Conservation (phyloP, 2,888 invertebrate species). For the Bombylius major region DNA sequence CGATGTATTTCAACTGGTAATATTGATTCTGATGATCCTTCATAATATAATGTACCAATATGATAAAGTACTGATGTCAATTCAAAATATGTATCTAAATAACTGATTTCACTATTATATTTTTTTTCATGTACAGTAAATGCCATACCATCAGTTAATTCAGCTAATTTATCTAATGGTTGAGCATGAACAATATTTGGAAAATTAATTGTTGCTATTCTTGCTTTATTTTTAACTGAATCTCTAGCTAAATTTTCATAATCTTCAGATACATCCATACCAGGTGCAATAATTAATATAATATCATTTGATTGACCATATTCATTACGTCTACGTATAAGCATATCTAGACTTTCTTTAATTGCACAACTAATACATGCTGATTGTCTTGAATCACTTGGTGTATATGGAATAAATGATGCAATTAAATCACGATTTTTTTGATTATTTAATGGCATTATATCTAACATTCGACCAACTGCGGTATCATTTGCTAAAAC, state of each 20-base stretch:
- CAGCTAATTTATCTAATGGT: slow-evolving; percentile 38
- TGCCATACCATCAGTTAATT: slow-evolving; percentile 35
- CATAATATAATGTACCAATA: slow-evolving; percentile 38
- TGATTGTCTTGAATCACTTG: slow-evolving; percentile 38
- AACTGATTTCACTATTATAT: slow-evolving; percentile 40
- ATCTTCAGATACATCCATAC: slow-evolving; percentile 36
- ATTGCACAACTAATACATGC: slow-evolving; percentile 35
- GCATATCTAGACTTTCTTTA: slow-evolving; percentile 29
- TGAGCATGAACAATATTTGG: slow-evolving; percentile 36
- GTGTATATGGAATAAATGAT: slow-evolving; percentile 40
- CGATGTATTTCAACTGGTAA: slow-evolving; percentile 37
- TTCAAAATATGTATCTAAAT: slow-evolving; percentile 42
- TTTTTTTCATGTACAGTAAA: slow-evolving; percentile 42
- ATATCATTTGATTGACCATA: slow-evolving; percentile 42
- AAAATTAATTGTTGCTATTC: slow-evolving; percentile 43
- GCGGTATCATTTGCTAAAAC: slow-evolving; percentile 37
- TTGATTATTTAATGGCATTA: slow-evolving; percentile 30
- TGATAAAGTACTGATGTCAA: slow-evolving; percentile 39
- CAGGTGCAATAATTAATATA: slow-evolving; percentile 43
- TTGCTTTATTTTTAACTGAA: slow-evolving; percentile 35
- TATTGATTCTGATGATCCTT: slow-evolving; percentile 34
- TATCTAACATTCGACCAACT: slow-evolving; percentile 28
- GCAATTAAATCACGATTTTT: slow-evolving; percentile 35
- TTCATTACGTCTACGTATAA: slow-evolving; percentile 33
- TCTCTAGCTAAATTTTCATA: slow-evolving; percentile 27